These are phyloP conservation scores for Gambusia yucatana DNA, from an alignment of 2,797 vertebrate genomes.

Conservation along the genomic window DNA sequence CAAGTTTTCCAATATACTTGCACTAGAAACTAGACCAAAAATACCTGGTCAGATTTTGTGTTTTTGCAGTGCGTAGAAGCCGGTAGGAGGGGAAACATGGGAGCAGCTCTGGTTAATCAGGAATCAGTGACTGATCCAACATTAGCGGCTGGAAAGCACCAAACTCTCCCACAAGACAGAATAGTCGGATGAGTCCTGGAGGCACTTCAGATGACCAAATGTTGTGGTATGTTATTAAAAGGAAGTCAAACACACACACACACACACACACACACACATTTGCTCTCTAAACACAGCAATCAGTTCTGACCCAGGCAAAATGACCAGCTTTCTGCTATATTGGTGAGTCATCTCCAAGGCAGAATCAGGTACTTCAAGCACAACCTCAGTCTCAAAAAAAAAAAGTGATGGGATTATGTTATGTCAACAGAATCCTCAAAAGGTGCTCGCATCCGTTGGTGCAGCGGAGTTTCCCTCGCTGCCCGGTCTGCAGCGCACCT, in stretches of 20 bases:
- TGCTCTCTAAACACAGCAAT: constrained; percentile 10
- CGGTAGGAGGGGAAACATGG: constrained; percentile 18
- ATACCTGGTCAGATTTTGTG: no score
- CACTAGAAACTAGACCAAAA: no score
- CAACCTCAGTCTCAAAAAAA: constrained; percentile 6
- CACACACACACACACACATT: not conserved
- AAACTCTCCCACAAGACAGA: constrained; percentile 30
- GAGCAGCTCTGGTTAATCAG: constrained; percentile 44
- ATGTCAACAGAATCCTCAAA: constrained; percentile 26
- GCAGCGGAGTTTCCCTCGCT: constrained; percentile 50
- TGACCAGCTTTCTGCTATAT: not conserved
- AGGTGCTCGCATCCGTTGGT: constrained; percentile 23
- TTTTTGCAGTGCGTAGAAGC: not conserved
- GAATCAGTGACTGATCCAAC: constrained; percentile 44
- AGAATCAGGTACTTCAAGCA: not conserved
- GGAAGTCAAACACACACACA: constrained; percentile 35
- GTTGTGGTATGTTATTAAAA: constrained; percentile 61
- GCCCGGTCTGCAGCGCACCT: constrained; percentile 43
- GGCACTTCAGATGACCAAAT: constrained; percentile 64
- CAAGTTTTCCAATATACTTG: no score
- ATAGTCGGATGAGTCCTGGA: constrained; percentile 49
- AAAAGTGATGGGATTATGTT: constrained; percentile 14
- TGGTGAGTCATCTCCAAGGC: constrained; percentile 5
- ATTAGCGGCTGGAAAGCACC: constrained; percentile 67
- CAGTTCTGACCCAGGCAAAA: not conserved